These are phyloP conservation scores for Pituophis catenifer DNA, from an alignment of 2,113 vertebrate genomes.

Conservation along the genomic window DNA sequence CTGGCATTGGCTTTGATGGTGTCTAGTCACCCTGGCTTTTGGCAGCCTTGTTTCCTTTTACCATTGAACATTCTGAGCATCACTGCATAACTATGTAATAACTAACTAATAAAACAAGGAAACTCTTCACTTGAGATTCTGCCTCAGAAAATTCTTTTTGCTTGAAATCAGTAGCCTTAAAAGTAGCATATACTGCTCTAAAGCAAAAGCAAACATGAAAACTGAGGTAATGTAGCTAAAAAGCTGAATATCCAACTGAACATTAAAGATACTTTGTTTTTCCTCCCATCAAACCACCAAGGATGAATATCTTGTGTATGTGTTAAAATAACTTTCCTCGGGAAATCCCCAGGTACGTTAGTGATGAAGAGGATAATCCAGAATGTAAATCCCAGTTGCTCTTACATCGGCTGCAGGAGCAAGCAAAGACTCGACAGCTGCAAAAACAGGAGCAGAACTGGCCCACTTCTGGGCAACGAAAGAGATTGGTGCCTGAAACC, in stretches of 20 bases:
- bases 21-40: background rate
- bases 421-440: constrained; percentile 76
- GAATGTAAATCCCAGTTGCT: constrained; percentile 69
- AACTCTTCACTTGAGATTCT: background rate
- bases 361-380: constrained; percentile 60
- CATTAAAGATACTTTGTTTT: background rate
- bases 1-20: background rate
- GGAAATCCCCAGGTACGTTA: constrained; percentile 72
- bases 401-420: constrained; percentile 78
- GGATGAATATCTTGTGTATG: background rate
- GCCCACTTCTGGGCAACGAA: background rate
- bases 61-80: background rate
- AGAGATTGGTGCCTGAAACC: background rate
- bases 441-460: constrained; percentile 38
- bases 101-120: background rate
- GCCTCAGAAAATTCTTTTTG: background rate
- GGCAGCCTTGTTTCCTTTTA: background rate
- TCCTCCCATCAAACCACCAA: background rate
- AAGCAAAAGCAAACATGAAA: background rate
- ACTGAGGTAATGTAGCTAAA: background rate
- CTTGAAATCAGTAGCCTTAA: background rate
- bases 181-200: background rate
- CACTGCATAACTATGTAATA: background rate
- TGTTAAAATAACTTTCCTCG: background rate
- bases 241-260: background rate